Percentiles rank a stretch among this genome's conserved stretches.
phyloP scores from a whole-genome alignment of 2,113 vertebrate genomes.

The Taxidea taxus region DNA sequence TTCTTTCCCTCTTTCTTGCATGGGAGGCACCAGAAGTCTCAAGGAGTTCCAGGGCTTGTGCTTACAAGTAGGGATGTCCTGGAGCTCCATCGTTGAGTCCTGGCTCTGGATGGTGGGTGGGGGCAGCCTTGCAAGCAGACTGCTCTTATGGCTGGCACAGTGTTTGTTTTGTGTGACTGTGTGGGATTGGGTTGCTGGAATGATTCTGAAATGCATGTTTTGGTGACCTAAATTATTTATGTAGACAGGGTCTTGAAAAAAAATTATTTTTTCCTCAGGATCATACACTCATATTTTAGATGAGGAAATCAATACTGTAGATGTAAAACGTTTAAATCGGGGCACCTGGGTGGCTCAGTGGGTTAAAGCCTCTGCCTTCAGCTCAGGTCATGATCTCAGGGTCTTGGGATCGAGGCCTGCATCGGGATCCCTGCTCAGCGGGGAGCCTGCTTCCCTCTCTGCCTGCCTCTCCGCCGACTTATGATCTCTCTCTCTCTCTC shows the following conservation, averaged over 20 bases:
- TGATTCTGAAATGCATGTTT: not conserved
- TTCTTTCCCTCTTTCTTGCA: not conserved
- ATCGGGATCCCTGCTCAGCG: no score
- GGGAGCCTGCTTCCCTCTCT: no score
- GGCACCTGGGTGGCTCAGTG: no score
- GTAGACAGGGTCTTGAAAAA: not conserved
- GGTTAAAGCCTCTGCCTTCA: no score
- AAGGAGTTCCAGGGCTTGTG: not conserved
- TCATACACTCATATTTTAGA: not conserved
- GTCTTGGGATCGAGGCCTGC: no score
- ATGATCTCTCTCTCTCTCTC: no score
- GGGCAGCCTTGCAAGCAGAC: not conserved
- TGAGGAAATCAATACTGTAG: not conserved
- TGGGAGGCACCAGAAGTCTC: not conserved
- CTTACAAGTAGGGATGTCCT: not conserved
- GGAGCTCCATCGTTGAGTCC: not conserved
- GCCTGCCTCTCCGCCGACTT: no score
- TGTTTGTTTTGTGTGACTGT: not conserved
- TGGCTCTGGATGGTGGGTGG: not conserved
- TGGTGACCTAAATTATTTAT: not conserved
- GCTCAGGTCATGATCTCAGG: no score
- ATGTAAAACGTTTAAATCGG: not conserved
- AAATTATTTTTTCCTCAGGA: fast-evolving
- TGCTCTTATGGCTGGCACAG: not conserved
- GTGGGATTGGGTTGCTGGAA: not conserved